Evolutionary conservation across 2,888 invertebrate genomes (phyloP).

Genomic region (Steinernema carpocapsae): DNA sequence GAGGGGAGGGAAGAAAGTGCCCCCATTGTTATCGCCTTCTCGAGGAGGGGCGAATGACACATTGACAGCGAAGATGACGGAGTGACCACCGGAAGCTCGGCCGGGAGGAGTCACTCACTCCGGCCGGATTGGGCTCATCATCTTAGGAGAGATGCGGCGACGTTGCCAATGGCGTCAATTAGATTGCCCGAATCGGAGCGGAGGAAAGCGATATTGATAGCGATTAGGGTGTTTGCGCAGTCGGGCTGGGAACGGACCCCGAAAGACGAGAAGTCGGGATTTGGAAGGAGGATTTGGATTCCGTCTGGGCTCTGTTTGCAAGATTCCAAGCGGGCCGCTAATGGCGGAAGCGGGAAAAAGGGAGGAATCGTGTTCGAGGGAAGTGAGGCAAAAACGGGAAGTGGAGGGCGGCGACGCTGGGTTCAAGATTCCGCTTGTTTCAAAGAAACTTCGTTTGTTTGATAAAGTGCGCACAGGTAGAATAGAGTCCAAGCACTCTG

Average conservation of each 20-base stretch:
- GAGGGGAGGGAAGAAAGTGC: neutral
- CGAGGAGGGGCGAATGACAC: neutral
- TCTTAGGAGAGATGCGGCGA: slow-evolving; percentile 4
- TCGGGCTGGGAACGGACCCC: neutral
- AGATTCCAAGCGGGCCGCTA: no score
- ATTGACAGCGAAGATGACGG: neutral
- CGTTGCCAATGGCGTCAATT: slow-evolving; percentile 22
- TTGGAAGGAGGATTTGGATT: neutral
- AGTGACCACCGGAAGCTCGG: neutral
- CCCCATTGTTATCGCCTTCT: slow-evolving; percentile 6
- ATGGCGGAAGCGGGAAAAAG: no score
- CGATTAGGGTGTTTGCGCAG: slow-evolving; percentile 22
- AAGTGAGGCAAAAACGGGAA: no score
- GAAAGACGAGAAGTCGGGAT: neutral
- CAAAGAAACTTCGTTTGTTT: neutral
- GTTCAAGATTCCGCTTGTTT: neutral
- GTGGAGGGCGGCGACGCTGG: no score
- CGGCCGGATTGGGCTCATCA: slow-evolving; percentile 21
- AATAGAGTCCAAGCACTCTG: no score
- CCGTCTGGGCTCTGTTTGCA: no score
- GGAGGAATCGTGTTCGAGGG: no score
- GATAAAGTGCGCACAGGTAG: no score
- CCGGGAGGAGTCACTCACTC: neutral
- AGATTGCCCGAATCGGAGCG: neutral
- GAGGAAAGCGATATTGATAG: neutral